Conservation (phyloP, 2,888 invertebrate genomes). For the Hirtodrosophila alboralis region DNA sequence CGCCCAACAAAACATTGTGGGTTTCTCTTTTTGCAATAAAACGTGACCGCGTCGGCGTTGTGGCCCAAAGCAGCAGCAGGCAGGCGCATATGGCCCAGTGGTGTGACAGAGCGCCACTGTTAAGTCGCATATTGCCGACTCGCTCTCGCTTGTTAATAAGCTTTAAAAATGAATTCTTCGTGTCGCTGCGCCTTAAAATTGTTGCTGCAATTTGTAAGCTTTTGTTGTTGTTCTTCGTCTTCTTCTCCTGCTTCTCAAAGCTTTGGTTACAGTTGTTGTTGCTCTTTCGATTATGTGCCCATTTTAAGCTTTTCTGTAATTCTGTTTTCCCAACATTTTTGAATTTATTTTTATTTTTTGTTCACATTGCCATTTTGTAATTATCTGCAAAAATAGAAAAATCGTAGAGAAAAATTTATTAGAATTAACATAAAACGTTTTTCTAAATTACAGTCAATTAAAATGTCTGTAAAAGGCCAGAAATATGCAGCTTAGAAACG, state of each 20-base stretch:
- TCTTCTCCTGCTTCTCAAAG: conserved; percentile 6
- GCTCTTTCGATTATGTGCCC: conserved; percentile 45
- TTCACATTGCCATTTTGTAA: conserved; percentile 55
- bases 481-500: conserved; percentile 21
- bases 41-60: conserved; percentile 60
- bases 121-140: conserved; percentile 46
- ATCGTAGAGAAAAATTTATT: conserved; percentile 24
- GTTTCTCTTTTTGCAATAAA: conserved; percentile 73
- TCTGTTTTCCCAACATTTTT: conserved; percentile 22
- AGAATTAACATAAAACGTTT: conserved; percentile 27
- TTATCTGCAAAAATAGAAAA: conserved; percentile 44
- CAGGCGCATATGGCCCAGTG: conserved; percentile 40
- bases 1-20: conserved; percentile 32
- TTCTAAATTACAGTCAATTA: conserved; percentile 20
- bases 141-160: conserved; percentile 23
- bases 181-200: conserved; percentile 52
- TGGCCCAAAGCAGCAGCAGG: conserved; percentile 34
- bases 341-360: conserved; percentile 36
- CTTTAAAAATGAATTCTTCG: conserved; percentile 43
- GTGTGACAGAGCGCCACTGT: conserved; percentile 20
- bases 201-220: conserved; percentile 26
- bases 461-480: conserved; percentile 21
- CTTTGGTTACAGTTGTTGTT: conserved; percentile 19
- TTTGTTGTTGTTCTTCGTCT: conserved; percentile 19
- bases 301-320: conserved; percentile 47